These are phyloP conservation scores for Acanthoscelides obtectus DNA, from an alignment of 2,888 invertebrate genomes.

Conservation along the genomic window DNA sequence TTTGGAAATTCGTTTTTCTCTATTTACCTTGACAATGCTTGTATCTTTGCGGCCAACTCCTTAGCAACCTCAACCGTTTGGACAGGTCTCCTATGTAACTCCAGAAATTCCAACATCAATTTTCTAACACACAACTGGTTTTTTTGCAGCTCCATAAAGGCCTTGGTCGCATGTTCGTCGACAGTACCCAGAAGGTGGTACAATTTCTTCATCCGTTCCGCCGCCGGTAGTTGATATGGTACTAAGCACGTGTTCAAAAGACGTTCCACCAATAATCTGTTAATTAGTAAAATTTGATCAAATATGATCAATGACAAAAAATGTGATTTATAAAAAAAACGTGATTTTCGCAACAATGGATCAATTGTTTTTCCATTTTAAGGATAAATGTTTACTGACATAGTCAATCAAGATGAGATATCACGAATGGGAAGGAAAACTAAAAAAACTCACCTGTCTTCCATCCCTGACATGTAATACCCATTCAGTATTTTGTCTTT, in stretches of 20 bases:
- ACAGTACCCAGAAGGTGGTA: conserved; percentile 89
- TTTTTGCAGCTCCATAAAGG: conserved; percentile 88
- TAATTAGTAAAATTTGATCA: neutral
- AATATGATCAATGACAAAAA: no score
- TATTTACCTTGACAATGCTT: conserved; percentile 59
- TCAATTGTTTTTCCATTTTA: no score
- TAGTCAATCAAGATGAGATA: no score
- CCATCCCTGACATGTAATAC: conserved; percentile 68
- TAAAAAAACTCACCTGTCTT: conserved; percentile 74
- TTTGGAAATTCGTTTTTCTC: neutral
- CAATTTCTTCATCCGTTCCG: conserved; percentile 83
- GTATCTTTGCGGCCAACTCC: conserved; percentile 64
- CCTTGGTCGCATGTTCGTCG: conserved; percentile 92
- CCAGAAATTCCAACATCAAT: conserved; percentile 81
- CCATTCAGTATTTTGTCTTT: conserved; percentile 96
- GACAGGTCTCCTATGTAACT: conserved; percentile 69
- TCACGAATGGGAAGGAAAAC: no score
- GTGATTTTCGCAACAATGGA: no score
- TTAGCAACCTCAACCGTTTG: conserved; percentile 62
- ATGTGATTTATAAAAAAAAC: no score
- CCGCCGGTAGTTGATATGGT: conserved; percentile 82
- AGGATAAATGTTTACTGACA: no score
- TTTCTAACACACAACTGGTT: conserved; percentile 81
- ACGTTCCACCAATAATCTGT: conserved; percentile 75
- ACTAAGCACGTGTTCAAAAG: conserved; percentile 91